Base-by-base conservation (phyloP, 2,113 vertebrate genomes). In the Nothoprocta pentlandii region DNA sequence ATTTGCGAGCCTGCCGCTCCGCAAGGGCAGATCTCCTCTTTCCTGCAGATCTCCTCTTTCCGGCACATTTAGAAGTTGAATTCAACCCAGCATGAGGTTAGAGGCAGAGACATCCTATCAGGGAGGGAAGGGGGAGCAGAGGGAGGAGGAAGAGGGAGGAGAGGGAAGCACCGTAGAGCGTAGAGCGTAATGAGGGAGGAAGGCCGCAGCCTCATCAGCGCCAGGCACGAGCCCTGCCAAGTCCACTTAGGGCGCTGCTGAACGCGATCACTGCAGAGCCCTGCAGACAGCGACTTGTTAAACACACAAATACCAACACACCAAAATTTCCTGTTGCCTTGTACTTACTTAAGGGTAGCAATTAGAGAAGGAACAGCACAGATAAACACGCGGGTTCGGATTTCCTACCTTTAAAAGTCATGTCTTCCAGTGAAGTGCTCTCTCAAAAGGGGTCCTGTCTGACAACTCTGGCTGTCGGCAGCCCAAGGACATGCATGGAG, bases 401-500 rank as follows among this genome's bases (percentile, higher is more conserved):
- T 56, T 41, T 74, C 94, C 88, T 95, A 95, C 94, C 95, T 97
- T 95, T 67, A 69, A 80, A 89, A 78, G 54, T 0, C 1, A 87
- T 59, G 81, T 95, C 76, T 68, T 80, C 36, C 80, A 34, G 70
- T 21, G 66, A 90, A 74, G 62, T 69, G 79, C 62, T 61, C 28
- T 80, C 64, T 93, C 34, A 58, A 54, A 77, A 53, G 6, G 9
- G 14, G 53, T 92, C 41, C 9, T 16, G 28, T 26, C 71, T 64
- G 56, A 15, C 30, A 75, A 32, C 26, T 36, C 59, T 86, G 73
- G 71, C 32, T 64, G 73, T 6, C 88, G 75, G 61, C 36, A 90
- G 75, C 14, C 16, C 46, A 85, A 89, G 51, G 42, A 69, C 93
- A 69, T 25, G 66, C 17, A 62, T 0, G 8, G 32, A 84, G n/a